phyloP scores from a whole-genome alignment of 2,113 vertebrate species.

The Varanus komodoensis region DNA sequence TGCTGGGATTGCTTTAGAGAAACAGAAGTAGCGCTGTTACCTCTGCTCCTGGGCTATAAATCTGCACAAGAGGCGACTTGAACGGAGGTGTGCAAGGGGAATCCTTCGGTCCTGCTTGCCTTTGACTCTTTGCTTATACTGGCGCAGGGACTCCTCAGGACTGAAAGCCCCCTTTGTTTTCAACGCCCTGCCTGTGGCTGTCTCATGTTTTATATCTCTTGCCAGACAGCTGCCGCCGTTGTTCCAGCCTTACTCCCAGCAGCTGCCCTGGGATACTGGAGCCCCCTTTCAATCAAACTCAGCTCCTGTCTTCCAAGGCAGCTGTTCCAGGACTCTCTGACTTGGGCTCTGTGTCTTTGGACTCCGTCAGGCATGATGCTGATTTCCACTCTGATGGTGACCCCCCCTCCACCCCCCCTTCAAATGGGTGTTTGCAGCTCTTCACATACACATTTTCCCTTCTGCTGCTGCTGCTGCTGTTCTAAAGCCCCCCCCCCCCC shows the following conservation, averaged over 20 bases:
- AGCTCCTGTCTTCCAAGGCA: background rate
- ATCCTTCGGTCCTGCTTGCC: background rate
- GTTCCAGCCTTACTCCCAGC: slow-evolving; percentile 43
- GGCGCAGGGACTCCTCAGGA: slow-evolving; percentile 15
- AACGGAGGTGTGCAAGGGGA: background rate
- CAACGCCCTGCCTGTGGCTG: slow-evolving; percentile 11
- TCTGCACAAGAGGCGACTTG: background rate
- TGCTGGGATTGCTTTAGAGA: accelerated
- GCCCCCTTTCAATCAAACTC: slow-evolving; percentile 18
- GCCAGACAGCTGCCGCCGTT: slow-evolving; percentile 55
- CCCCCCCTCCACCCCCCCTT: background rate
- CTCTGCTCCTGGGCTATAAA: accelerated
- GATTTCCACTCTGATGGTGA: background rate
- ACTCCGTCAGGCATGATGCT: background rate
- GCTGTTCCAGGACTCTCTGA: slow-evolving; percentile 48
- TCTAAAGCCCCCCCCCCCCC: background rate
- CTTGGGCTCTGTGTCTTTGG: slow-evolving; percentile 14
- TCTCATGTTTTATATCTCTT: background rate
- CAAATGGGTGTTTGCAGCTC: background rate
- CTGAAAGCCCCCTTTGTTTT: slow-evolving; percentile 67
- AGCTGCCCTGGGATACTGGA: slow-evolving; percentile 63
- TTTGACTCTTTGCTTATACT: background rate
- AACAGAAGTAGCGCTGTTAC: background rate
- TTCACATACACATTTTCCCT: background rate
- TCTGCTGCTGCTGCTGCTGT: background rate